Conservation (phyloP, 2,113 vertebrate genomes). For the Calypte anna region DNA sequence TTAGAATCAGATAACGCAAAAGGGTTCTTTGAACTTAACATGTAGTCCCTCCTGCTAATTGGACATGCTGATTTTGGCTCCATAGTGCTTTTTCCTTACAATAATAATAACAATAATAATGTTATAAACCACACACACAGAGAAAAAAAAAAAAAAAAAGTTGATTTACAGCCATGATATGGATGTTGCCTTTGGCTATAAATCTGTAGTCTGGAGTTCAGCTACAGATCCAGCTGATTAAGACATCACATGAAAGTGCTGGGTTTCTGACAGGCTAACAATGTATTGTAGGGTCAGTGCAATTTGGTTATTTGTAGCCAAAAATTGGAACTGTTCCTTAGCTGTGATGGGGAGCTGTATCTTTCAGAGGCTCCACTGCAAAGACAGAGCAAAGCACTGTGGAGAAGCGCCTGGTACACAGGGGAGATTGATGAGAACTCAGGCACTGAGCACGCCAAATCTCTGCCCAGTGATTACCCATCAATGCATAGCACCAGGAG, state of each 20-base stretch:
- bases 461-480: background rate
- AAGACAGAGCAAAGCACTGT: background rate
- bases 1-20: conserved; percentile 7
- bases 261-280: background rate
- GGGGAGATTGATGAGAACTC: background rate
- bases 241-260: background rate
- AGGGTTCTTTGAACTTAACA: background rate
- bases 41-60: background rate
- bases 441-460: background rate
- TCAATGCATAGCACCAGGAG: background rate
- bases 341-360: background rate
- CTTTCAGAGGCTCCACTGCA: background rate
- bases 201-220: background rate
- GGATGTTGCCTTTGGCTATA: conserved; percentile 46
- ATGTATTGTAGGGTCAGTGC: background rate
- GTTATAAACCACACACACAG: background rate
- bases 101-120: background rate
- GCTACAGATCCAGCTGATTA: conserved; percentile 1
- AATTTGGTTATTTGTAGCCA: background rate
- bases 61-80: conserved; percentile 33
- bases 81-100: background rate
- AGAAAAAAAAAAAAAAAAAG: background rate
- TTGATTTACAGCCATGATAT: conserved; percentile 5
- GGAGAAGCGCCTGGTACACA: background rate
- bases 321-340: background rate